Evolutionary conservation across 2,113 vertebrate genomes (phyloP).

Genomic region (Anolis sagrei): DNA sequence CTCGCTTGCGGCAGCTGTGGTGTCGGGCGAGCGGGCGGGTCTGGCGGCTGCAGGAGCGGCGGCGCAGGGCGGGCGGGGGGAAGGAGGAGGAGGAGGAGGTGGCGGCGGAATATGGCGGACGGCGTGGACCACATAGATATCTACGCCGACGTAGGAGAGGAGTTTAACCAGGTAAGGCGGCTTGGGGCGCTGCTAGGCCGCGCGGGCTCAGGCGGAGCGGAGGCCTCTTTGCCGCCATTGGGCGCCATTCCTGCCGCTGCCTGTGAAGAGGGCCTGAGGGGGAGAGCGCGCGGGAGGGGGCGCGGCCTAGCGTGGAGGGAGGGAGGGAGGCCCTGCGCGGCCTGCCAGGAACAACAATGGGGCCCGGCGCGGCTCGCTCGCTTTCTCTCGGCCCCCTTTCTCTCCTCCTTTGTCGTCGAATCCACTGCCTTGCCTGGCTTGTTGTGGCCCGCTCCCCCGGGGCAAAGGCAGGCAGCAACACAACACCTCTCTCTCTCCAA

Average conservation of each 20-base stretch:
- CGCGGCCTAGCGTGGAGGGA: neutral
- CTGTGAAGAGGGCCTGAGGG: neutral
- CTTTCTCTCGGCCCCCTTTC: no score
- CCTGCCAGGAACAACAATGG: no score
- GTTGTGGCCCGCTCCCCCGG: no score
- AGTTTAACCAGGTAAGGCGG: conserved; percentile 90
- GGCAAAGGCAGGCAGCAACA: no score
- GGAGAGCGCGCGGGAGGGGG: neutral
- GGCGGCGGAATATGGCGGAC: conserved; percentile 86
- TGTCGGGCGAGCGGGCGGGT: conserved; percentile 63
- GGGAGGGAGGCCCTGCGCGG: neutral
- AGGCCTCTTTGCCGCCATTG: conserved; percentile 42
- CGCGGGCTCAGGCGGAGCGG: no score
- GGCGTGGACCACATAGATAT: conserved; percentile 98
- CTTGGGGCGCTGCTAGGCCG: neutral
- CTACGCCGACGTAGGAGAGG: conserved; percentile 96
- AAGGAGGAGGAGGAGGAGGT: conserved; percentile 51
- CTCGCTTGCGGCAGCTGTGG: conserved; percentile 45
- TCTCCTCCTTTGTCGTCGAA: neutral
- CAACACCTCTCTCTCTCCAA: no score
- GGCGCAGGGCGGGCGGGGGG: conserved; percentile 9
- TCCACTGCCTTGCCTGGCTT: no score
- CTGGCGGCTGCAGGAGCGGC: conserved; percentile 36
- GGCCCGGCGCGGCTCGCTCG: neutral
- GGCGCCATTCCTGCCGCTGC: neutral